Base-by-base conservation (phyloP, 2,113 vertebrate genomes). In the Calyptommatus sinebrachiatus region DNA sequence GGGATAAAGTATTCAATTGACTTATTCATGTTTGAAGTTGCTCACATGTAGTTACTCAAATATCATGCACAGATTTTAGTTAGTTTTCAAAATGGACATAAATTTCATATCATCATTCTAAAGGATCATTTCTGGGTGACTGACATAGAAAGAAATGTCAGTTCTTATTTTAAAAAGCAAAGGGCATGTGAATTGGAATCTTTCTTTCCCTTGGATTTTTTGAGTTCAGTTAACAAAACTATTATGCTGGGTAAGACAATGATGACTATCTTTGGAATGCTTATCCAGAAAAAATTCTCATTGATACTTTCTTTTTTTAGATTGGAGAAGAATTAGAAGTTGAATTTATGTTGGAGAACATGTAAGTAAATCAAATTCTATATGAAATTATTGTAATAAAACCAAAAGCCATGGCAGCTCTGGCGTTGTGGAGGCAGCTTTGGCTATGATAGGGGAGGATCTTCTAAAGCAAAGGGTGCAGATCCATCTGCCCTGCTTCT, bases 281-380 rank as follows among this genome's bases (percentile, higher is more conserved):
- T 73, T 48, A 71, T 22, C 0, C 7, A 50, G n/a, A n/a, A 71
- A 48, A 9, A 8, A 8, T 48, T 66, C 16, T 21, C 21, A n/a
- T 50, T 66, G 26, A 46, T 62, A 24, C 48, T 26, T 45, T 20
- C 35, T 80, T 2, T 84, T 92, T 91, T 84, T 83, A 92, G 92
- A 48, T 45, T 2, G 83, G 22, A 4, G 90, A 92, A 12, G 83
- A 88, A 71, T 68, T 92, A 41, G 90, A 93, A 79, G 86, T 87
- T 80, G 90, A 93, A 24, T 92, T 93, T 85, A 0, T 70, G 0
- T 21, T 93, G 81, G 90, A 92, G 31, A 84, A 2, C 73, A 87
- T 85, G 92, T 93, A 72, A 90, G 91, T 92, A 88, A 62, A 0
- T 10, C 20, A 24, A 10, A 50, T 79, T 73, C 62, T 79, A 16